Evolutionary conservation across 2,797 vertebrate genomes (phyloP).

Genomic region (Acanthis flammea): DNA sequence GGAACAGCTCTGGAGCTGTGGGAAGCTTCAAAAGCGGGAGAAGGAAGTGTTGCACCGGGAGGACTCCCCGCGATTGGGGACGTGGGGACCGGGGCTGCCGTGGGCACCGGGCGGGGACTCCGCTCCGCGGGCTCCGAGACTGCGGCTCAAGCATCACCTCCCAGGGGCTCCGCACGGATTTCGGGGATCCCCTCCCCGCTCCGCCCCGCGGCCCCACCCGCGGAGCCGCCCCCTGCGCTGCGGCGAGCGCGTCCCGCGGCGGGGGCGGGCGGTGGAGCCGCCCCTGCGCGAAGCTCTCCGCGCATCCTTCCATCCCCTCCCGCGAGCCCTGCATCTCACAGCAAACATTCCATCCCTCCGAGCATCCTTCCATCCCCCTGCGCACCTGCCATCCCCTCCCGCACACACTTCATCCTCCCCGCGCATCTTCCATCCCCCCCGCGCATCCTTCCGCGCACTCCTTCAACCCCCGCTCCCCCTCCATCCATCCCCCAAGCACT

Average conservation of each 20-base stretch:
- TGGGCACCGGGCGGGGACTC: not conserved
- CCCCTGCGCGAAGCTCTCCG: not conserved
- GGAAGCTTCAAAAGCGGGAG: not conserved
- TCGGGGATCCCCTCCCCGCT: fast-evolving
- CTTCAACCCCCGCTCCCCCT: too few species aligned
- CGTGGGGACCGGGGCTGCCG: fast-evolving
- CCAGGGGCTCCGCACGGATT: not conserved
- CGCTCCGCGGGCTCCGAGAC: not conserved
- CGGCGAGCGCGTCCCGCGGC: not conserved
- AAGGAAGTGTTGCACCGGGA: not conserved
- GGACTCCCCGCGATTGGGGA: not conserved
- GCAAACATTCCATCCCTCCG: not conserved
- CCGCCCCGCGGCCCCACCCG: not conserved
- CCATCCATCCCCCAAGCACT: too few species aligned
- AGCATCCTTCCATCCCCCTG: not conserved
- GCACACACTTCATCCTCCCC: too few species aligned
- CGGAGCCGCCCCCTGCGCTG: not conserved
- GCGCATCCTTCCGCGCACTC: not conserved
- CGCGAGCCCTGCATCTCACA: not conserved
- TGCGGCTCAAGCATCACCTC: too few species aligned
- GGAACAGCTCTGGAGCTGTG: not conserved
- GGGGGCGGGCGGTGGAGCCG: not conserved
- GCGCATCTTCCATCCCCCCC: too few species aligned
- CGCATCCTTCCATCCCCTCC: not conserved
- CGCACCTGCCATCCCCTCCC: too few species aligned